Conservation (phyloP, 2,113 vertebrate genomes). For the human region DNA sequence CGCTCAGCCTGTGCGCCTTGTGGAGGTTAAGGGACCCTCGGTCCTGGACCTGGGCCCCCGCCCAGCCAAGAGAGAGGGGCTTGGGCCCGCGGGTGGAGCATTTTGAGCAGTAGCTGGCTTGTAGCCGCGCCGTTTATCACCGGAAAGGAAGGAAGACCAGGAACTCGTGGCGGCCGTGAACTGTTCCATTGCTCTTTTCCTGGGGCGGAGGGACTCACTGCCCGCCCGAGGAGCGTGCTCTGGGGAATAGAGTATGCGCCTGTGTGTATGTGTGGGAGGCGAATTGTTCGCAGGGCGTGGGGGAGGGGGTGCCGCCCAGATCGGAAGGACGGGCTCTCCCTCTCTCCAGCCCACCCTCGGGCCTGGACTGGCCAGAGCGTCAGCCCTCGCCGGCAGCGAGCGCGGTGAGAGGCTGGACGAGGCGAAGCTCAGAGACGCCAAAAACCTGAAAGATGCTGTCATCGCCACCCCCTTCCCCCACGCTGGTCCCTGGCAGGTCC, state of each 20-base stretch:
- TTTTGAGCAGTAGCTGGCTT: constrained; percentile 61
- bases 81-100: constrained; percentile 62
- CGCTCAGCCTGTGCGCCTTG: neutral
- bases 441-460: constrained; percentile 80
- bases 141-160: constrained; percentile 76
- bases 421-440: constrained; percentile 60
- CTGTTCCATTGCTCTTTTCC: constrained; percentile 75
- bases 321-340: neutral
- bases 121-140: constrained; percentile 70
- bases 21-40: neutral
- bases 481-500: constrained; percentile 71
- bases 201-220: constrained; percentile 45
- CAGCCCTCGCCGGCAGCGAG: neutral
- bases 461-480: constrained; percentile 63
- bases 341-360: neutral
- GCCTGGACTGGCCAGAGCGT: neutral
- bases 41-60: neutral
- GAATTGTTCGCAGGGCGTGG: neutral
- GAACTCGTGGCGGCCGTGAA: constrained; percentile 68
- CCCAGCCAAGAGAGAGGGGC: neutral
- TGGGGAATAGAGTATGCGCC: neutral
- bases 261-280: neutral
- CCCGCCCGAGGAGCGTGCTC: neutral
- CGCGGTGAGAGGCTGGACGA: constrained; percentile 40
- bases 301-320: neutral